Evolutionary conservation across 2,888 invertebrate species (phyloP).

Genomic region (Steinernema carpocapsae): DNA sequence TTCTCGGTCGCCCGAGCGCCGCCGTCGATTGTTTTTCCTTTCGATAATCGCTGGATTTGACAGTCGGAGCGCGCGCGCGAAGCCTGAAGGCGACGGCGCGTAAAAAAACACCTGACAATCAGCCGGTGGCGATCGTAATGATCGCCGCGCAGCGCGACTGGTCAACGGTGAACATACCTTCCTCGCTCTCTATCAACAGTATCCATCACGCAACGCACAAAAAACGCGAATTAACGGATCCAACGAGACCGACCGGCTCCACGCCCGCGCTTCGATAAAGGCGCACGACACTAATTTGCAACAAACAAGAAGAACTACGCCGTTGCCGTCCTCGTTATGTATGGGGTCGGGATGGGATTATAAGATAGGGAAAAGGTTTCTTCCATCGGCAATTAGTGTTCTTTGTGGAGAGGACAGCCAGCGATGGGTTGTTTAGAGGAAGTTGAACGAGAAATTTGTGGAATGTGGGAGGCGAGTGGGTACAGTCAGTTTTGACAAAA

Average conservation of each 20-base stretch:
- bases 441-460: too few relatives aligned
- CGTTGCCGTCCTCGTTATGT: neutral
- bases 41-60: constrained; percentile 15
- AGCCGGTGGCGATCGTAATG: constrained; percentile 15
- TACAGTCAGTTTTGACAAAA: too few relatives aligned
- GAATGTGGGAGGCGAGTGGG: too few relatives aligned
- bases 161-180: constrained; percentile 13
- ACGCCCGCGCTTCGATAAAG: neutral
- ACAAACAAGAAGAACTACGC: neutral
- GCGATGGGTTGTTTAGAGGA: too few relatives aligned
- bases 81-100: constrained; percentile 10
- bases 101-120: constrained; percentile 23
- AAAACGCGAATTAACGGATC: constrained; percentile 12
- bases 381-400: neutral
- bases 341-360: neutral
- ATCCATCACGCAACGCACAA: constrained; percentile 5
- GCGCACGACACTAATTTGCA: constrained; percentile 32
- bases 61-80: constrained; percentile 11
- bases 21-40: constrained; percentile 16
- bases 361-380: neutral
- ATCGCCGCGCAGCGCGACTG: too few relatives aligned
- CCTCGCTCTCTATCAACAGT: constrained; percentile 13
- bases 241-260: constrained; percentile 13
- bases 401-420: too few relatives aligned
- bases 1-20: constrained; percentile 1